Base-by-base conservation (phyloP, 2,797 vertebrate species). In the Rhinophrynus dorsalis region DNA sequence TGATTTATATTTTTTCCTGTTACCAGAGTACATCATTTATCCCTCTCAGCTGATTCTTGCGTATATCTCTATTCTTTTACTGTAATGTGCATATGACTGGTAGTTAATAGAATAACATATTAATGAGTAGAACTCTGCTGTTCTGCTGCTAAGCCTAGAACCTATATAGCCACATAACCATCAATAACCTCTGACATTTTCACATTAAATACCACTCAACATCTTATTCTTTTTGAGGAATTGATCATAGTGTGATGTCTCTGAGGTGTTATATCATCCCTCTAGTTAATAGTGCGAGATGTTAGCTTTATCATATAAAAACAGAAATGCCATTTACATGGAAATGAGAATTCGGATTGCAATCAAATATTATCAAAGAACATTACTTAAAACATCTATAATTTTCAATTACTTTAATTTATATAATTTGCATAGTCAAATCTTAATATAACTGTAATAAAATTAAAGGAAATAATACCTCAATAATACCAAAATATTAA, bases 401-500 rank as follows among this genome's bases (percentile, higher is more conserved):
- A 26, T 44, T 5, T 44, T 26, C 12, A 55, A 3, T 24, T 37
- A 45, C 26, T 32, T 23, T 65, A 30, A 54, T 45, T 55, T 30
- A 55, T 29, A n/a, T n/a, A n/a, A 66, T 66, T 55, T 44, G 38
- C 26, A 52, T 65, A 44, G 61, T 65, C 62, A 52, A 21, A 52
- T 42, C 30, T 65, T 52, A 50, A 21, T 40, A 32, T 18, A 54
- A 38, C 26, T 29, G 6, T 40, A n/a, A n/a, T n/a, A n/a, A n/a
- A n/a, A n/a, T n/a, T n/a, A n/a, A n/a, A n/a, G n/a, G n/a, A n/a
- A n/a, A n/a, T n/a, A n/a, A n/a, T n/a, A n/a, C n/a, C n/a, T n/a
- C n/a, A n/a, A n/a, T n/a, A n/a, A n/a, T n/a, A n/a, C n/a, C n/a
- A n/a, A n/a, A n/a, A n/a, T n/a, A n/a, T n/a, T n/a, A n/a, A n/a